phyloP scores from a whole-genome alignment of 2,888 invertebrate species.

The Melieria picta region DNA sequence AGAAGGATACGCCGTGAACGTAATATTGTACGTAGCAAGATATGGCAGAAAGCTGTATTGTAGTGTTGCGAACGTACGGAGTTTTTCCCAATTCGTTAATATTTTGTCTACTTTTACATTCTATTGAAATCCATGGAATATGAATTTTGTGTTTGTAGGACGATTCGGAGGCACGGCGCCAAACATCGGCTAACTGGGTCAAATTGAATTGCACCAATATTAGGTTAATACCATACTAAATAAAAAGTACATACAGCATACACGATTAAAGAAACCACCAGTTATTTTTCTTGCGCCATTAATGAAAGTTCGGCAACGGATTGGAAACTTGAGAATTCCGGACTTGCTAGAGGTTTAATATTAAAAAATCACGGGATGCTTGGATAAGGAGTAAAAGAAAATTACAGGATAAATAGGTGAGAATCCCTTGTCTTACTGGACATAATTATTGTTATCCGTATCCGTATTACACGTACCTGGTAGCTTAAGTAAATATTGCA shows the following conservation, averaged over 20 bases:
- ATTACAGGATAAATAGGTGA: background rate
- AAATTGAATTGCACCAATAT: conserved; percentile 31
- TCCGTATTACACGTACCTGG: background rate
- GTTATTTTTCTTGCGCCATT: background rate
- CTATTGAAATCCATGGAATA: conserved; percentile 23
- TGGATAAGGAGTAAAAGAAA: background rate
- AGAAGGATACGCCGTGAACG: background rate
- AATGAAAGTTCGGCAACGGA: background rate
- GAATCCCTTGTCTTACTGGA: background rate
- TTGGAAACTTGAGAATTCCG: background rate
- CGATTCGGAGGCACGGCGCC: conserved; percentile 25
- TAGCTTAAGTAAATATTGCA: no score
- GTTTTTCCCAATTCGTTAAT: conserved; percentile 7
- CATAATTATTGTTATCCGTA: background rate
- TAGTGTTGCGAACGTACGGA: conserved; percentile 21
- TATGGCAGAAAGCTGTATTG: conserved; percentile 8
- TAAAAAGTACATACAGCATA: conserved; percentile 36
- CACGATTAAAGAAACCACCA: conserved; percentile 25
- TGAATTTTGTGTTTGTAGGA: conserved; percentile 32
- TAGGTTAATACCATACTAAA: conserved; percentile 35
- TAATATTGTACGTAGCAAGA: conserved; percentile 5
- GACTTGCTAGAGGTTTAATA: background rate
- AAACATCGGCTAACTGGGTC: conserved; percentile 10
- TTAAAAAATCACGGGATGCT: background rate
- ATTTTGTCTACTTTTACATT: conserved; percentile 20